A percentile compares a stretch with the other conserved stretches of the same genome.
These are phyloP conservation scores for Meloidogyne floridensis DNA, from an alignment of 1,140 invertebrate species.

Conservation along the genomic window DNA sequence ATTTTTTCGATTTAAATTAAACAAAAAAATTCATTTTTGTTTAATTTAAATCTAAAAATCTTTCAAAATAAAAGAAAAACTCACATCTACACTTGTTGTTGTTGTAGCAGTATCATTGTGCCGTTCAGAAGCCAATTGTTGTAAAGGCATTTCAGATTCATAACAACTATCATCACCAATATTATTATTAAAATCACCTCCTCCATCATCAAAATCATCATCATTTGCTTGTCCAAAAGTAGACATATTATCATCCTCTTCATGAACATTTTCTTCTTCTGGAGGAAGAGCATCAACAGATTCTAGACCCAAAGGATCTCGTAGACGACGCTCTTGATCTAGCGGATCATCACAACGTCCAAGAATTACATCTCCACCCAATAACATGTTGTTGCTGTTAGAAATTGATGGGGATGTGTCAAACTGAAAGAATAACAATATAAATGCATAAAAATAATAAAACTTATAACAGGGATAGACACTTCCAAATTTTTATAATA, in stretches of 20 bases:
- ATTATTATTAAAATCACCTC: neutral
- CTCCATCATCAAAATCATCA: neutral
- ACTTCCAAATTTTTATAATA: no score
- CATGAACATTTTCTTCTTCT: neutral
- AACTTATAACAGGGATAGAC: no score
- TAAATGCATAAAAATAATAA: no score
- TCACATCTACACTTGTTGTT: neutral
- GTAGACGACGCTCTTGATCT: neutral
- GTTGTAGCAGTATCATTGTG: neutral
- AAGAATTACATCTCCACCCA: neutral
- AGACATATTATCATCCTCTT: neutral
- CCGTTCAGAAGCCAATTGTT: no score
- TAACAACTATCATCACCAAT: neutral
- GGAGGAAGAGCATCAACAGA: neutral
- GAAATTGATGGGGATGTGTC: neutral
- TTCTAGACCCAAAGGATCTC: neutral
- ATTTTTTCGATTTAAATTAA: conserved; percentile 7
- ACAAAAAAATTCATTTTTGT: neutral
- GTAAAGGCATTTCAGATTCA: neutral
- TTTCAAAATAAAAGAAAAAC: neutral
- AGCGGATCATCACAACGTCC: neutral
- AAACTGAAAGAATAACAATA: no score
- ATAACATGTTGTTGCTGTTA: neutral
- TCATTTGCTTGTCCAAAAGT: neutral
- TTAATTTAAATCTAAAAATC: neutral